phyloP scores from a whole-genome alignment of 2,113 vertebrate species.

The Lepidothrix coronata region DNA sequence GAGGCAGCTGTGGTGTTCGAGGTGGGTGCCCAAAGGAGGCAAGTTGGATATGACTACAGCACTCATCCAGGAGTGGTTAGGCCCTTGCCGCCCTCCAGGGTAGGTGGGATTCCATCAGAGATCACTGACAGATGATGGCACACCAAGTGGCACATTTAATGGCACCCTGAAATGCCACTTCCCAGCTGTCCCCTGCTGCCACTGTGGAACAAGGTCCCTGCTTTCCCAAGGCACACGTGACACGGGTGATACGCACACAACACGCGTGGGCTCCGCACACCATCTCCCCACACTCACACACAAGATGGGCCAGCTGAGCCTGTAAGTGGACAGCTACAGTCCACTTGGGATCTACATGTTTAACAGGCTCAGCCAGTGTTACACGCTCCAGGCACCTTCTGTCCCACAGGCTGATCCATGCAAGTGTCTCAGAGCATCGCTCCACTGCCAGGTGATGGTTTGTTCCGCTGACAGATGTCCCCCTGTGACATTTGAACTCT shows the following conservation, averaged over 20 bases:
- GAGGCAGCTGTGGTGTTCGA: neutral
- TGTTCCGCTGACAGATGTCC: neutral
- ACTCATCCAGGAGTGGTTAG: neutral
- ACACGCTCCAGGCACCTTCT: neutral
- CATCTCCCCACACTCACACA: neutral
- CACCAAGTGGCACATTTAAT: neutral
- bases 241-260: neutral
- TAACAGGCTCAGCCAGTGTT: neutral
- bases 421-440: accelerated
- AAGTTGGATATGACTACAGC: accelerated
- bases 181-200: neutral
- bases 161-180: neutral
- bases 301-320: neutral
- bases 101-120: neutral
- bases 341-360: neutral
- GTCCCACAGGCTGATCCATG: neutral
- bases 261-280: accelerated
- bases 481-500: neutral
- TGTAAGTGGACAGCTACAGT: neutral
- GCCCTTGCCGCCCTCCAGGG: neutral
- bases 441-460: neutral
- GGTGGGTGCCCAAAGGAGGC: accelerated
- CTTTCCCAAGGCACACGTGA: neutral
- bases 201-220: neutral
- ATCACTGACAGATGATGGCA: neutral